Conservation (phyloP, 2,113 vertebrate species). For the Edolisoma coerulescens region DNA sequence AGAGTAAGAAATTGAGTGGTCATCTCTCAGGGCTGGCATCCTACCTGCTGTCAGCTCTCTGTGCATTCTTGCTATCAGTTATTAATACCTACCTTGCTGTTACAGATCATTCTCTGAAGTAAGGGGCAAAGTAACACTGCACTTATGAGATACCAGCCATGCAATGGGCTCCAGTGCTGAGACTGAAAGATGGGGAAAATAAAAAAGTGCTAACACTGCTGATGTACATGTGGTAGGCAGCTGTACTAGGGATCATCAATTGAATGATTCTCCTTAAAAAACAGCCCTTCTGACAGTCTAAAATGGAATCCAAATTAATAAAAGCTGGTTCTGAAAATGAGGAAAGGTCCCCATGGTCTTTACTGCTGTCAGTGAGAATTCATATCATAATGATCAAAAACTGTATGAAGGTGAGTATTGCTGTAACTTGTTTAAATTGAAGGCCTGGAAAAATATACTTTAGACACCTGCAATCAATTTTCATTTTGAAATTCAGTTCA, state of each 20-base stretch:
- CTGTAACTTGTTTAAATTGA: constrained; percentile 21
- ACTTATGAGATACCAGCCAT: neutral
- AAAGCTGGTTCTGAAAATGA: neutral
- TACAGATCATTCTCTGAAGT: neutral
- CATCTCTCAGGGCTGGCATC: neutral
- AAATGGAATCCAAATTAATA: neutral
- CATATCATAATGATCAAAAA: constrained; percentile 20
- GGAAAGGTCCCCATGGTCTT: neutral
- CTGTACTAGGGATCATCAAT: neutral
- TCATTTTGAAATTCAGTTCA: constrained; percentile 52
- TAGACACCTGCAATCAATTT: constrained; percentile 68
- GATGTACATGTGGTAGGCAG: constrained; percentile 23
- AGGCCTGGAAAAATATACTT: constrained; percentile 38
- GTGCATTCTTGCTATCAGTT: neutral
- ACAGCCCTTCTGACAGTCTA: neutral
- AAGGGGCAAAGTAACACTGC: neutral
- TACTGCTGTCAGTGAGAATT: constrained; percentile 6
- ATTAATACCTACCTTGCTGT: neutral
- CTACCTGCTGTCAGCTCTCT: neutral
- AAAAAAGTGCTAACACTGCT: neutral
- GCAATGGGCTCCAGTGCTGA: neutral
- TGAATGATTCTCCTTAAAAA: neutral
- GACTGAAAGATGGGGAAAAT: neutral
- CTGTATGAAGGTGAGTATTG: neutral
- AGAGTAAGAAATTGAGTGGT: neutral